Percentiles rank a stretch among this genome's conserved stretches.
These are phyloP conservation scores for Lithosia quadra DNA, from an alignment of 2,888 invertebrate genomes.

Conservation along the genomic window DNA sequence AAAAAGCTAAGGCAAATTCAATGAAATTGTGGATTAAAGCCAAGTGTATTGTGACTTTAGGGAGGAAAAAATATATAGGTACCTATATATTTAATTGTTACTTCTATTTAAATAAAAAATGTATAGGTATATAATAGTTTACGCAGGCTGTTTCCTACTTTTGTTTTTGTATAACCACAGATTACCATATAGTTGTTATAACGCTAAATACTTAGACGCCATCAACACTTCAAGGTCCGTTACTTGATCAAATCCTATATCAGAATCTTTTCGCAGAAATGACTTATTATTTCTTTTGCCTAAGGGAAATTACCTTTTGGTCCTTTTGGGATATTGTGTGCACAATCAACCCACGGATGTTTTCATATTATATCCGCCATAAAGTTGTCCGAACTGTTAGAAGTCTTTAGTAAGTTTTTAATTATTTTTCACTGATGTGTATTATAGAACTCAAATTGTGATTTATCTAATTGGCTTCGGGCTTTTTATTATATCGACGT, in stretches of 20 bases:
- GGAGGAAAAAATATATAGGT: no score
- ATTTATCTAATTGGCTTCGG: no score
- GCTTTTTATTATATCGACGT: no score
- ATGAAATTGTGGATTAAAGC: conserved; percentile 14
- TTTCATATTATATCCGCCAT: conserved; percentile 29
- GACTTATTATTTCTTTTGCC: conserved; percentile 63
- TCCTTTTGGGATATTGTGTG: conserved; percentile 52
- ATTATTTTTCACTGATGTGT: no score
- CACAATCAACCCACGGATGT: conserved; percentile 37
- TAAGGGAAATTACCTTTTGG: conserved; percentile 62
- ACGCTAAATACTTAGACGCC: not conserved
- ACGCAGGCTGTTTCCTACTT: not conserved
- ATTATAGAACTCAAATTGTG: no score
- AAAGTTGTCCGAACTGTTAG: conserved; percentile 2
- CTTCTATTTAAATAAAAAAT: no score
- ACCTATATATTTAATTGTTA: no score
- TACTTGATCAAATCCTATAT: conserved; percentile 44
- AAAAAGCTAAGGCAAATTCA: conserved; percentile 23
- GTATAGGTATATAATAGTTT: no score
- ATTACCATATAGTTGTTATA: no score
- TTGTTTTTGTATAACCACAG: no score
- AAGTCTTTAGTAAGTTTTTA: not conserved
- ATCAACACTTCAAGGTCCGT: conserved; percentile 40
- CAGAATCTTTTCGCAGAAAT: conserved; percentile 55
- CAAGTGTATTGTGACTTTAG: not conserved